phyloP scores from a whole-genome alignment of 2,888 invertebrate species.

The Scaptomyza tumidula region DNA sequence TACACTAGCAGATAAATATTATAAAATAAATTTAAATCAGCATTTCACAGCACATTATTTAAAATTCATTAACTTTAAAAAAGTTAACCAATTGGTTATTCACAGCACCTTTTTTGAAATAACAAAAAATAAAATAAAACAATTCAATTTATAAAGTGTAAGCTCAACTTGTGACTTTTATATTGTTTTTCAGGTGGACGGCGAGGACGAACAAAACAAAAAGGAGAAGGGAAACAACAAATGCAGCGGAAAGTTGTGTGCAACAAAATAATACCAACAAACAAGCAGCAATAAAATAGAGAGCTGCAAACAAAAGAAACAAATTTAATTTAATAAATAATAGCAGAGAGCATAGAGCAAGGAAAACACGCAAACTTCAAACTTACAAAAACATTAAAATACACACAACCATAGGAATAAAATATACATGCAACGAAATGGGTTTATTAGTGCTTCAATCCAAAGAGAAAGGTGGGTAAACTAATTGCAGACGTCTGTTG shows the following conservation, averaged over 20 bases:
- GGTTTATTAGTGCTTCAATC: constrained; percentile 59
- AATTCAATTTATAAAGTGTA: constrained; percentile 26
- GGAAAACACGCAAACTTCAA: neutral
- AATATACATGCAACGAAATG: constrained; percentile 72
- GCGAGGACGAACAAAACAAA: constrained; percentile 21
- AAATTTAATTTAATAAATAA: constrained; percentile 37
- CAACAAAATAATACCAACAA: constrained; percentile 35
- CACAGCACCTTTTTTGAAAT: neutral
- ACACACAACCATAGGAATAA: neutral
- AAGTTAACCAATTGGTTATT: neutral
- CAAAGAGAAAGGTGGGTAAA: constrained; percentile 72
- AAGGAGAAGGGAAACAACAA: constrained; percentile 16
- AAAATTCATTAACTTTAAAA: neutral
- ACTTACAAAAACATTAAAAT: neutral
- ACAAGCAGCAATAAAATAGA: constrained; percentile 18
- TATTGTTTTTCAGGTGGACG: constrained; percentile 36
- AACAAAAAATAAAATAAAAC: neutral
- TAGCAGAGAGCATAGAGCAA: constrained; percentile 13
- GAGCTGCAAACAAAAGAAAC: constrained; percentile 38
- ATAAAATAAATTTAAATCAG: neutral
- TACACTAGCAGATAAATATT: too few relatives aligned
- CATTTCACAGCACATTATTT: neutral
- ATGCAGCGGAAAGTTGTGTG: constrained; percentile 9
- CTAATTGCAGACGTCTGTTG: constrained; percentile 10
- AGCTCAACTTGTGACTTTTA: constrained; percentile 38